phyloP scores from a whole-genome alignment of 2,888 invertebrate species.

The Pollenia angustigena region DNA sequence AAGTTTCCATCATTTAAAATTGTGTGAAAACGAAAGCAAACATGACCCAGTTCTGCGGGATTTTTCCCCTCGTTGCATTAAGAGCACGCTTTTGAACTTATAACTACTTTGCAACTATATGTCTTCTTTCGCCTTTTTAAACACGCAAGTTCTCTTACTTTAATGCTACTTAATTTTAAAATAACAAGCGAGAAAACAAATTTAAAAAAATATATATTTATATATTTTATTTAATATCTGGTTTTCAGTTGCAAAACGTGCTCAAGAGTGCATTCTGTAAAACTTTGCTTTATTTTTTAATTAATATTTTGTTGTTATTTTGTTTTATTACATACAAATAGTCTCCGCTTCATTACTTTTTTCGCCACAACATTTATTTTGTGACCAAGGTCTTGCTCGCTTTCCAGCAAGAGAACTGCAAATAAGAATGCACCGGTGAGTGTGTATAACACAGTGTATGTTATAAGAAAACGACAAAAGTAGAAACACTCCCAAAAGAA shows the following conservation, averaged over 20 bases:
- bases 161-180: neutral
- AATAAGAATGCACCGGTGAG: neutral
- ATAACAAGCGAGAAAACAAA: neutral
- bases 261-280: neutral
- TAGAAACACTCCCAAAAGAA: no score
- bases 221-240: neutral
- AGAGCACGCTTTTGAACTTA: slow-evolving; percentile 14
- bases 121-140: neutral
- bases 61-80: neutral
- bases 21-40: neutral
- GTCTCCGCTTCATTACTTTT: neutral
- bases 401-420: neutral
- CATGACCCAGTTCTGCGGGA: neutral
- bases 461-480: no score
- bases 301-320: slow-evolving; percentile 14
- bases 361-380: neutral
- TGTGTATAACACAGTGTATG: no score
- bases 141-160: neutral
- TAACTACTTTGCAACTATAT: slow-evolving; percentile 4
- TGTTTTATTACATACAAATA: neutral
- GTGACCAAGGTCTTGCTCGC: neutral
- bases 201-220: neutral
- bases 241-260: slow-evolving; percentile 4
- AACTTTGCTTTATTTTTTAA: neutral
- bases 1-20: no score